A percentile compares a stretch with the other conserved stretches of the same genome.
Conservation (phyloP, 2,888 invertebrate genomes). For the Drosophila mayaguana region DNA sequence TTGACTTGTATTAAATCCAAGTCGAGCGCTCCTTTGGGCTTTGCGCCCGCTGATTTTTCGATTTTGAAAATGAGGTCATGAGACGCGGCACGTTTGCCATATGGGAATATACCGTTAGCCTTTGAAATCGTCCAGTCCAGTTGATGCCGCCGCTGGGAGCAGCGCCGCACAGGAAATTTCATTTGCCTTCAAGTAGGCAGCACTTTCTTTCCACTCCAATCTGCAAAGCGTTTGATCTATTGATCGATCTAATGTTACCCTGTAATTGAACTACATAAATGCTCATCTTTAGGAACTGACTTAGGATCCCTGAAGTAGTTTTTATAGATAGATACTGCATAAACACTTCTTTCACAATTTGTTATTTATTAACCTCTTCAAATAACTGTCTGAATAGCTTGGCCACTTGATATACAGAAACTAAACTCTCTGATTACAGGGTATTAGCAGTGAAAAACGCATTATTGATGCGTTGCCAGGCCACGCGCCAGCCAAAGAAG, state of each 20-base stretch:
- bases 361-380: too few relatives aligned
- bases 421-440: neutral
- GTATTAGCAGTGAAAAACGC: constrained; percentile 53
- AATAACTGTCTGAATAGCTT: too few relatives aligned
- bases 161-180: neutral
- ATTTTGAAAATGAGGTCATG: constrained; percentile 82
- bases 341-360: too few relatives aligned
- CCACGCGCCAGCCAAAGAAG: constrained; percentile 34
- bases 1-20: constrained; percentile 62
- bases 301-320: neutral
- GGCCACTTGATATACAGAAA: neutral
- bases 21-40: constrained; percentile 75
- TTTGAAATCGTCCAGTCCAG: constrained; percentile 59
- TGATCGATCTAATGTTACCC: neutral
- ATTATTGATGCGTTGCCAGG: constrained; percentile 67
- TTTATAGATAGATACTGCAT: too few relatives aligned
- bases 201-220: constrained; percentile 23
- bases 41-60: constrained; percentile 82
- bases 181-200: constrained; percentile 26
- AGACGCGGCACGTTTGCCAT: constrained; percentile 59
- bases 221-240: neutral
- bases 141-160: constrained; percentile 46
- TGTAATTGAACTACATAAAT: neutral
- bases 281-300: neutral
- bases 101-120: constrained; percentile 65